These are phyloP conservation scores for Chromobotia macracanthus DNA, from an alignment of 2,797 vertebrate genomes.

Conservation along the genomic window DNA sequence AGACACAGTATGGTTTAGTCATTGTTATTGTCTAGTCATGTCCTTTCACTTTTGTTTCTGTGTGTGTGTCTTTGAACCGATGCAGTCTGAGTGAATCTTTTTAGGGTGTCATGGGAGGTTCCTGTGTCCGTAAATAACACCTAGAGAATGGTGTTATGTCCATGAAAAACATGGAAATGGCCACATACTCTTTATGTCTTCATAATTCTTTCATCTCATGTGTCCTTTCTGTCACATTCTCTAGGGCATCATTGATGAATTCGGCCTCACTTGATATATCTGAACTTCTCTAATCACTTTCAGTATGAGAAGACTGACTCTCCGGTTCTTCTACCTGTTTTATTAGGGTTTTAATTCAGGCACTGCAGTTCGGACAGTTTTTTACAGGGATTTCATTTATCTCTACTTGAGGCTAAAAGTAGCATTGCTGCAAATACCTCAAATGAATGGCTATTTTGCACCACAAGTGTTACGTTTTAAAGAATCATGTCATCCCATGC, in stretches of 20 bases:
- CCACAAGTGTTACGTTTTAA: no score
- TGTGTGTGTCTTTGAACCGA: conserved; percentile 26
- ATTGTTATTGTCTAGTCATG: conserved; percentile 51
- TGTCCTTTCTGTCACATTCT: conserved; percentile 76
- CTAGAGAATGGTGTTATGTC: conserved; percentile 39
- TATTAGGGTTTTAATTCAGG: conserved; percentile 20
- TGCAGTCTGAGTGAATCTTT: conserved; percentile 41
- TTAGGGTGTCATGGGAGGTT: conserved; percentile 59
- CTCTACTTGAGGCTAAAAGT: not conserved
- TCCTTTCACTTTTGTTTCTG: conserved; percentile 55
- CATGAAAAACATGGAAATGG: conserved; percentile 36
- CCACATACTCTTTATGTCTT: conserved; percentile 42
- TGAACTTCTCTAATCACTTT: conserved; percentile 5
- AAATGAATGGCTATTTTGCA: no score
- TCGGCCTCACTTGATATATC: conserved; percentile 33
- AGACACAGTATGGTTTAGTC: conserved; percentile 56
- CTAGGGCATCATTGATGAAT: conserved; percentile 53
- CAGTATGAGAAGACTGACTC: conserved; percentile 10
- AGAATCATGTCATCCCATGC: no score
- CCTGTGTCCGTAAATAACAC: conserved; percentile 66
- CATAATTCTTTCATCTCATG: conserved; percentile 45
- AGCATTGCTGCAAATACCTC: conserved; percentile 28
- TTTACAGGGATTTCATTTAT: not conserved
- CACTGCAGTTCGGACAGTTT: conserved; percentile 24
- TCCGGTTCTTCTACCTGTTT: conserved; percentile 25